Evolutionary conservation across 1,140 invertebrate genomes (phyloP).

Genomic region (Psix sp.): DNA sequence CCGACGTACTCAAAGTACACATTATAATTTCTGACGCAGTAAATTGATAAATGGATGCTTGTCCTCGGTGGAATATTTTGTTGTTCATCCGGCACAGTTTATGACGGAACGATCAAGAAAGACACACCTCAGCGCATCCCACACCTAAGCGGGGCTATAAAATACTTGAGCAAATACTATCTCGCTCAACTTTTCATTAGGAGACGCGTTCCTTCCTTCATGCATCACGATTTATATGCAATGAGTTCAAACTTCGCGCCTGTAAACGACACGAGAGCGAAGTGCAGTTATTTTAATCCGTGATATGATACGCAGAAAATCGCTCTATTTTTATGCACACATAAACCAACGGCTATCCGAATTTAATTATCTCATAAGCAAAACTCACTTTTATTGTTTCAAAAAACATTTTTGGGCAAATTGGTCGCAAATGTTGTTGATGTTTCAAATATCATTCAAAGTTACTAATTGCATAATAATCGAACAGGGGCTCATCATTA

Average conservation of each 20-base stretch:
- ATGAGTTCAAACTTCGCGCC: slow-evolving; percentile 47
- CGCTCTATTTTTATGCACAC: slow-evolving; percentile 18
- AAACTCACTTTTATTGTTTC: slow-evolving; percentile 17
- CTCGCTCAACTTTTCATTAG: slow-evolving; percentile 55
- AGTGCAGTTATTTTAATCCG: slow-evolving; percentile 32
- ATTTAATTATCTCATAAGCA: slow-evolving; percentile 34
- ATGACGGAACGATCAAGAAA: slow-evolving; percentile 39
- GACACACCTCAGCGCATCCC: slow-evolving; percentile 41
- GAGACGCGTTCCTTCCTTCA: slow-evolving; percentile 32
- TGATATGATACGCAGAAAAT: slow-evolving; percentile 28
- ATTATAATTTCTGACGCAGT: slow-evolving; percentile 14
- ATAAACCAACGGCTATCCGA: slow-evolving; percentile 24
- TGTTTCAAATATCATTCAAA: no score
- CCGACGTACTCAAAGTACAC: background rate
- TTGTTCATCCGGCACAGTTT: slow-evolving; percentile 29
- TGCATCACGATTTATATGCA: slow-evolving; percentile 58
- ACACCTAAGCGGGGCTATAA: slow-evolving; percentile 36
- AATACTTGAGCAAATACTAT: slow-evolving; percentile 50
- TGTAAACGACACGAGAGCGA: slow-evolving; percentile 41
- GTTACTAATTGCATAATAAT: no score
- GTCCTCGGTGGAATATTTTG: slow-evolving; percentile 29
- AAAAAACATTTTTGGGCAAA: background rate
- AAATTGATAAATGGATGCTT: slow-evolving; percentile 19
- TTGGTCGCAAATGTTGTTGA: no score
- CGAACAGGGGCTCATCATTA: no score